These are phyloP conservation scores for Pempheris klunzingeri DNA, from an alignment of 2,797 vertebrate species.

Conservation along the genomic window DNA sequence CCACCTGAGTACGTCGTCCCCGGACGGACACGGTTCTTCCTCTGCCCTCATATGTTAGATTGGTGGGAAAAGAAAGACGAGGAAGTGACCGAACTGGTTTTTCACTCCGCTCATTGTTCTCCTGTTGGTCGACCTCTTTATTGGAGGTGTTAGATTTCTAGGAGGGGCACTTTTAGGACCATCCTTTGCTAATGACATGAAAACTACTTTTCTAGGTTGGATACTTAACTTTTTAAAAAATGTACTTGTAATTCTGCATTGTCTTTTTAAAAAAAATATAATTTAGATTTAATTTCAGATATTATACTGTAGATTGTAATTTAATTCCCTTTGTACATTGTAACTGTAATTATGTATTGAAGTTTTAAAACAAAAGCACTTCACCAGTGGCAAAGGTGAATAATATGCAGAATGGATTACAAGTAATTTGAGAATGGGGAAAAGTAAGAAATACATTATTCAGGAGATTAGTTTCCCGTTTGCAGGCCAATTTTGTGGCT, in stretches of 20 bases:
- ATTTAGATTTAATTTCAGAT: no score
- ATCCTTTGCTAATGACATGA: background rate
- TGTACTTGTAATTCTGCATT: background rate
- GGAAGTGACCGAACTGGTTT: constrained; percentile 77
- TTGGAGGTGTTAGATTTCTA: constrained; percentile 46
- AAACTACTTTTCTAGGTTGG: background rate
- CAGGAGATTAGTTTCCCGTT: constrained; percentile 73
- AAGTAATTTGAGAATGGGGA: constrained; percentile 63
- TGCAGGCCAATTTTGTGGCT: constrained; percentile 71
- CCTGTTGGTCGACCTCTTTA: constrained; percentile 10
- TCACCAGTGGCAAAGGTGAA: constrained; percentile 61
- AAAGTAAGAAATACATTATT: constrained; percentile 73
- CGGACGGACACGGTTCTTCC: background rate
- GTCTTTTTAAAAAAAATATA: constrained; percentile 9
- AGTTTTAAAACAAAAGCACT: constrained; percentile 43
- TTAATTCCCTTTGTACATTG: background rate
- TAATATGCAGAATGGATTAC: constrained; percentile 72
- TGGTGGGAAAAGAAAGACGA: constrained; percentile 9
- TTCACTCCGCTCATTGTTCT: constrained; percentile 35
- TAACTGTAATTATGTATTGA: constrained; percentile 37
- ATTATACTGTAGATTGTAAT: constrained; percentile 15
- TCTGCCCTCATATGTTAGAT: constrained; percentile 12
- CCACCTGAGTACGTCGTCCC: background rate
- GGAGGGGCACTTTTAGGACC: constrained; percentile 27
- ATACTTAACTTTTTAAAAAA: background rate